These are phyloP conservation scores for Callithrix jacchus DNA, from an alignment of 2,113 vertebrate genomes.

Conservation along the genomic window DNA sequence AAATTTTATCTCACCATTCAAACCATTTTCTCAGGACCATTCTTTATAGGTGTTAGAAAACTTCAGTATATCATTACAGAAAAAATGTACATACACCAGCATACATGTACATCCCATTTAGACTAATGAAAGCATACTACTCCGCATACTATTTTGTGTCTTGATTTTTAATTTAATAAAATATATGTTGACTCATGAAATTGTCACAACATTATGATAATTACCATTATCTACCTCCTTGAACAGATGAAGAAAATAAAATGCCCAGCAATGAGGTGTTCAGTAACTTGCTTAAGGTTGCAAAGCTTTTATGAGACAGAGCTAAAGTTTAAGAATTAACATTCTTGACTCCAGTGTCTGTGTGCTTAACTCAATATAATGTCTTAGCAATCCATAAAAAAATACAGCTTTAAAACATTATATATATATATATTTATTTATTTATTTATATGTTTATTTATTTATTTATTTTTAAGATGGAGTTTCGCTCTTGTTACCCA, in stretches of 20 bases:
- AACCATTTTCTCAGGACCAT: neutral
- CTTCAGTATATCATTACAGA: neutral
- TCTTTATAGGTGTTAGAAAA: neutral
- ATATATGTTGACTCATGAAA: neutral
- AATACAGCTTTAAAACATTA: neutral
- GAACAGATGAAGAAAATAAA: neutral
- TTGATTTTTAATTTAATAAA: neutral
- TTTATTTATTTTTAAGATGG: too few species aligned
- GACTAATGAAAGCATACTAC: neutral
- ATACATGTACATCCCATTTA: neutral
- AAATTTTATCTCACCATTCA: neutral
- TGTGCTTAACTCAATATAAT: neutral
- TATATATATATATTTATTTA: neutral
- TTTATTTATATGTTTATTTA: too few species aligned
- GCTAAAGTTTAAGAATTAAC: neutral
- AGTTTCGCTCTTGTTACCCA: too few species aligned
- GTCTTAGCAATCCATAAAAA: neutral
- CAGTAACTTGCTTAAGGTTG: neutral
- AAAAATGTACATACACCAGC: neutral
- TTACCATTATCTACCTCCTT: neutral
- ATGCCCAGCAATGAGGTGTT: neutral
- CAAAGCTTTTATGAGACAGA: neutral
- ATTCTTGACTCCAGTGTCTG: neutral
- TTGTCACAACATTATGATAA: neutral
- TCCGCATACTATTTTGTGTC: neutral